phyloP scores from a whole-genome alignment of 2,888 invertebrate species.

The Clitarchus hookeri region DNA sequence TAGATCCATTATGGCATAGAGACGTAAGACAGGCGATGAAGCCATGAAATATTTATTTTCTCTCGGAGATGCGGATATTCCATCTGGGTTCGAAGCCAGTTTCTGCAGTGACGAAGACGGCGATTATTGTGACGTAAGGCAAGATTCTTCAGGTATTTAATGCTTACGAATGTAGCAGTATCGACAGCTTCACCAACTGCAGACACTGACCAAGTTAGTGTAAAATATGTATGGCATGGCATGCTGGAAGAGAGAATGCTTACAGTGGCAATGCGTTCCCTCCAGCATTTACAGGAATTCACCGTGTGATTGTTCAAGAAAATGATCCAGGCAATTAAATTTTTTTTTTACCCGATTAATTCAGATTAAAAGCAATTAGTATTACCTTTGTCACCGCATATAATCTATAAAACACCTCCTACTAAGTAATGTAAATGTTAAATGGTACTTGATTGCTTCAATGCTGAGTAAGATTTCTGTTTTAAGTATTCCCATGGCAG shows the following conservation, averaged over 20 bases:
- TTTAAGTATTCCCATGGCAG: too few relatives aligned
- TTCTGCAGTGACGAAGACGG: neutral
- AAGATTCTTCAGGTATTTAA: neutral
- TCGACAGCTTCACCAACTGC: neutral
- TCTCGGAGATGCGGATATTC: neutral
- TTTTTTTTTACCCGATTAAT: neutral
- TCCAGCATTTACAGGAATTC: neutral
- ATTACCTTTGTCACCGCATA: too few relatives aligned
- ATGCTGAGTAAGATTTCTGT: too few relatives aligned
- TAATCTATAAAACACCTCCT: too few relatives aligned
- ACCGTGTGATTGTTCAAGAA: neutral
- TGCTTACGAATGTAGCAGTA: too few relatives aligned
- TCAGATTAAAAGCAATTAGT: too few relatives aligned
- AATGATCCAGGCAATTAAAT: neutral
- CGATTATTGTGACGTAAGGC: neutral
- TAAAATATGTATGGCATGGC: neutral
- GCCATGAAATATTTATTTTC: neutral
- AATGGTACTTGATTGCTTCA: too few relatives aligned
- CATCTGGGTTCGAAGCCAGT: neutral
- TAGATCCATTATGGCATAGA: neutral
- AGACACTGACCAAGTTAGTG: neutral
- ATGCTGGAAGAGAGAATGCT: neutral
- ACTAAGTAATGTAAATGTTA: too few relatives aligned
- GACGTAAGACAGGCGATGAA: neutral
- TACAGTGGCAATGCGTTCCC: neutral